Base-by-base conservation (phyloP, 2,888 invertebrate genomes). In the Cyclophora punctaria region DNA sequence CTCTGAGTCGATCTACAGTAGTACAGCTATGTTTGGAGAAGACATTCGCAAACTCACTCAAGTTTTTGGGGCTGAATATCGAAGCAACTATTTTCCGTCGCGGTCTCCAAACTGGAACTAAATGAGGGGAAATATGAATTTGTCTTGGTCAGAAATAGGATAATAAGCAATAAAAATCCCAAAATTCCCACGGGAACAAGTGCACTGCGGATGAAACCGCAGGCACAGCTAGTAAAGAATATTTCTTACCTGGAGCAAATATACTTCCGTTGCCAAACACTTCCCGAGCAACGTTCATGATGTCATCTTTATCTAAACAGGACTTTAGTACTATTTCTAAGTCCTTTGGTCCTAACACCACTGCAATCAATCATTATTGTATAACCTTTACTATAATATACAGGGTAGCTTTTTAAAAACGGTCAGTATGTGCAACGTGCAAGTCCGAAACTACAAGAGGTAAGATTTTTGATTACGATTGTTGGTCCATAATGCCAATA, bases 41-140 rank as follows among this genome's bases (percentile, higher is more conserved):
- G 5, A 78, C 58, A 2, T 61, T 52, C 35, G 71, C 63, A 35
- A 75, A 79, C 5, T 59, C 55, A 41, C 67, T 63, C 3, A 79
- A 47, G 34, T 71, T 73, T 56, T 69, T 76, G 2, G 61, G 56
- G 1, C 61, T 67, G 50, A 80, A 75, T 1, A 66, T 70, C 2
- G 78, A 76, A 6, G 71, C 69, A 0, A 79, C 51, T 4, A 75
- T 50, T 46, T 79, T 80, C 0, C 80, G 73, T 1, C 81, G 71
- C 0, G 68, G 70, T 0, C 76, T 71, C 81, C 80, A 79, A 7
- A 73, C 69, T 7, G 64, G 52, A 4, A 71, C 79, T 78, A 55
- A 35, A 53, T 53, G 5, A 20, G 20, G 20, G 20, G 20, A 20
- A 20, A 20, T 20, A 20, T 20, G 2, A 35, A 53, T 35, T 20